phyloP scores from a whole-genome alignment of 2,888 invertebrate species.

The Conchocele bisecta region DNA sequence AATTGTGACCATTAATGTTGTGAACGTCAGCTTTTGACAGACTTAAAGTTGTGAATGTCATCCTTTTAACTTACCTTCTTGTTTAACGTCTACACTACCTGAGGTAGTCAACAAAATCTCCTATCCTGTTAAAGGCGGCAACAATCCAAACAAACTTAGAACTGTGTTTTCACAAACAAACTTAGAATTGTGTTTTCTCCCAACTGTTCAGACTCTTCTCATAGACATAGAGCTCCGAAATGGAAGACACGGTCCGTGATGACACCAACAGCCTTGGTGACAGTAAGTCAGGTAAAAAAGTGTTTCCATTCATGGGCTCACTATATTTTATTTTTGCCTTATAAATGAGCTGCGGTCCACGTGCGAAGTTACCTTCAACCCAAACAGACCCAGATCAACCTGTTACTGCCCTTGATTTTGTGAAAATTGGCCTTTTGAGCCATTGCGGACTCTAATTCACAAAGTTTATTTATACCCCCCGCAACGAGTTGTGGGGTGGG shows the following conservation, averaged over 20 bases:
- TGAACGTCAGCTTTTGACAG: too few species aligned
- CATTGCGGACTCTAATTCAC: too few species aligned
- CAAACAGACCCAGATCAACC: not conserved
- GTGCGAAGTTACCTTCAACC: not conserved
- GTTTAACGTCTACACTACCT: too few species aligned
- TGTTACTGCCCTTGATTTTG: not conserved
- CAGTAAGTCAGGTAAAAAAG: slow-evolving; percentile 2
- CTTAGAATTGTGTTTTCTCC: not conserved
- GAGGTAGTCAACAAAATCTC: too few species aligned
- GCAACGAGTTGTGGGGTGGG: too few species aligned
- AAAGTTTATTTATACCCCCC: too few species aligned
- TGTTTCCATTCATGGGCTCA: not conserved
- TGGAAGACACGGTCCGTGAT: slow-evolving; percentile 5
- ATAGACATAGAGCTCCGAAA: slow-evolving; percentile 1
- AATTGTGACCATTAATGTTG: too few species aligned
- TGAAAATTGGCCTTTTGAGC: not conserved
- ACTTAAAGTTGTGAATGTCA: slow-evolving; percentile 19
- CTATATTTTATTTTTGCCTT: too few species aligned
- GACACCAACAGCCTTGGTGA: slow-evolving; percentile 4
- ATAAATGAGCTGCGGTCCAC: not conserved
- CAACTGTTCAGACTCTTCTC: slow-evolving; percentile 2
- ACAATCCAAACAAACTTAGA: too few species aligned
- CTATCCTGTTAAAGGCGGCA: too few species aligned
- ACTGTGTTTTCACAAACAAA: too few species aligned
- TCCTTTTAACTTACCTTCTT: slow-evolving; percentile 8